phyloP scores from a whole-genome alignment of 2,113 vertebrate genomes.

The Neodon shergylaensis region DNA sequence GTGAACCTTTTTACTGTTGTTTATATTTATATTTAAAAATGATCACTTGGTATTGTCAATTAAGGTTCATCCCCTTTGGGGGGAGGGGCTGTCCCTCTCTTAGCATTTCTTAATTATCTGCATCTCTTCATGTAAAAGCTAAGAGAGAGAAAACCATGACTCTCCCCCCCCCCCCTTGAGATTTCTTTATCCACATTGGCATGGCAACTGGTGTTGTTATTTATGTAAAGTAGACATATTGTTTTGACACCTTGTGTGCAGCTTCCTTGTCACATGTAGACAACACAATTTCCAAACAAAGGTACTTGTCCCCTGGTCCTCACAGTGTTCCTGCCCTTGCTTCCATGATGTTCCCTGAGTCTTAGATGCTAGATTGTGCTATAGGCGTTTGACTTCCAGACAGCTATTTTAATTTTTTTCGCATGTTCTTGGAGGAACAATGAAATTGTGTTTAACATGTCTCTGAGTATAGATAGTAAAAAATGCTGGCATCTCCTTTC shows the following conservation, averaged over 20 bases:
- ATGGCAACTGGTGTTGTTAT: background rate
- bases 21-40: background rate
- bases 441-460: constrained; percentile 7
- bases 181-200: background rate
- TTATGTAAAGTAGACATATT: background rate
- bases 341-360: background rate
- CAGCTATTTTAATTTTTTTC: background rate
- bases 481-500: background rate
- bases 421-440: background rate
- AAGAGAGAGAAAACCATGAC: background rate
- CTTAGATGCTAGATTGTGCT: background rate
- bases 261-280: too few relatives aligned
- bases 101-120: background rate
- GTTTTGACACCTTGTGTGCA: background rate
- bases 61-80: background rate
- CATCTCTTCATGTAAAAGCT: background rate
- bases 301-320: background rate
- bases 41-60: background rate
- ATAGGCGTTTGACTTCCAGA: background rate
- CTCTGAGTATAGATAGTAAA: background rate
- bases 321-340: background rate
- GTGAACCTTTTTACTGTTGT: background rate
- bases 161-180: background rate
- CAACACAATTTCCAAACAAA: background rate
- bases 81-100: background rate